These are phyloP conservation scores for Distichodus sexfasciatus DNA, from an alignment of 2,797 vertebrate species.

Conservation along the genomic window DNA sequence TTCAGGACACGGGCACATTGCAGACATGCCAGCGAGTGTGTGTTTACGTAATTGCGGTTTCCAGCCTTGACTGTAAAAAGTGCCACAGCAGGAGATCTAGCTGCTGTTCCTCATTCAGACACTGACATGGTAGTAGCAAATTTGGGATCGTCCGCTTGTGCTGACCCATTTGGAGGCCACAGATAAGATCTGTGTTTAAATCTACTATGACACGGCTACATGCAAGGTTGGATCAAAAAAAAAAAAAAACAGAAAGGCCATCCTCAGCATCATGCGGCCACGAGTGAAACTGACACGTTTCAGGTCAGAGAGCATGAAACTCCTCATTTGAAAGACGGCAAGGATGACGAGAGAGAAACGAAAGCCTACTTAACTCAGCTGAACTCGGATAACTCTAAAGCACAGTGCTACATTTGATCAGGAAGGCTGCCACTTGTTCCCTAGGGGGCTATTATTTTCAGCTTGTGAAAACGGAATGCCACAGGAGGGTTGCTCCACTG, in stretches of 20 bases:
- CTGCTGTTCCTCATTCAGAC: background rate
- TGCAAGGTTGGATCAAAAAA: too few species aligned
- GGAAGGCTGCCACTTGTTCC: slow-evolving; percentile 62
- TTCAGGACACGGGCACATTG: background rate
- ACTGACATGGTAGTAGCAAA: background rate
- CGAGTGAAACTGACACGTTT: slow-evolving; percentile 23
- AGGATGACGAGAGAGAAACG: slow-evolving; percentile 21
- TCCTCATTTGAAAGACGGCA: slow-evolving; percentile 5
- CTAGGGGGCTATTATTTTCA: slow-evolving; percentile 56
- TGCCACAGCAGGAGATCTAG: too few species aligned
- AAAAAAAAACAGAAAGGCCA: slow-evolving; percentile 8
- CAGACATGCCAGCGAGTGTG: background rate
- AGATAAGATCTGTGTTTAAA: slow-evolving; percentile 3
- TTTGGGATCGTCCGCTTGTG: background rate
- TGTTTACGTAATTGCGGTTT: slow-evolving; percentile 1
- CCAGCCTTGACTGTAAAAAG: background rate
- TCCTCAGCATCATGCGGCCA: slow-evolving; percentile 4
- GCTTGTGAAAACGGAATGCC: slow-evolving; percentile 54
- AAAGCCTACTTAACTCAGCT: slow-evolving; percentile 37
- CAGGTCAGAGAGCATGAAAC: slow-evolving; percentile 16
- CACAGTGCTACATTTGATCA: slow-evolving; percentile 58
- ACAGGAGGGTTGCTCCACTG: slow-evolving; percentile 43
- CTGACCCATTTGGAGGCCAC: background rate
- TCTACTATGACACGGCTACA: background rate
- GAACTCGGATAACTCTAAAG: slow-evolving; percentile 35